Evolutionary conservation across 2,888 invertebrate genomes (phyloP).

Genomic region (Argyresthia goedartella): DNA sequence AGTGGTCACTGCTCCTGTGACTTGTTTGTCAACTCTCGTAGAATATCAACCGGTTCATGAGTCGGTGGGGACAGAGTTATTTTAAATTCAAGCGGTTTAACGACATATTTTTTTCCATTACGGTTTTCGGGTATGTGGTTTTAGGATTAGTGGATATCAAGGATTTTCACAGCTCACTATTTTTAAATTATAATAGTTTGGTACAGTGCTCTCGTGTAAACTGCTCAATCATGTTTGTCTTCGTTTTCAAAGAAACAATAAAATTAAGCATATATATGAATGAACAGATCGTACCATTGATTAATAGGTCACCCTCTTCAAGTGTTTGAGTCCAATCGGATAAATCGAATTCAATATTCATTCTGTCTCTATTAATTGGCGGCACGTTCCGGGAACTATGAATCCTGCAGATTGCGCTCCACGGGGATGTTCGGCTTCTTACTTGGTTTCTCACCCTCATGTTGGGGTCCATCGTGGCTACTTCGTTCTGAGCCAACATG

Average conservation of each 20-base stretch:
- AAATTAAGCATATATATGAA: too few species aligned
- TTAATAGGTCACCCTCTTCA: slow-evolving; percentile 4
- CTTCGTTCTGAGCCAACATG: not conserved
- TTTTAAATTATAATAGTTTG: not conserved
- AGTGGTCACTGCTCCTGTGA: not conserved
- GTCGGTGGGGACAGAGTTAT: not conserved
- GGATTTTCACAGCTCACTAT: too few species aligned
- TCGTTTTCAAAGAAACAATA: too few species aligned
- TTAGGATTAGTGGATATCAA: too few species aligned
- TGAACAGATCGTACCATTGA: not conserved
- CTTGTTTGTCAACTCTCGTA: not conserved
- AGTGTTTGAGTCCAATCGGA: not conserved
- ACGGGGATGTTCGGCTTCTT: not conserved
- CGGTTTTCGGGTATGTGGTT: slow-evolving; percentile 1
- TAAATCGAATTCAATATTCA: too few species aligned
- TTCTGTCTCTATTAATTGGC: slow-evolving; percentile 7
- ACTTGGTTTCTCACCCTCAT: not conserved
- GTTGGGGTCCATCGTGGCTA: not conserved
- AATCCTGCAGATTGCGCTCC: not conserved
- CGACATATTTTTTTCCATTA: not conserved
- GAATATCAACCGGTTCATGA: not conserved
- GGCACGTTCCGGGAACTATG: not conserved
- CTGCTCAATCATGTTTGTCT: too few species aligned
- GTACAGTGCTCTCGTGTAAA: too few species aligned
- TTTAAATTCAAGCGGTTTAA: not conserved